Evolutionary conservation across 2,888 invertebrate species (phyloP).

Genomic region (Caenorhabditis sinica): DNA sequence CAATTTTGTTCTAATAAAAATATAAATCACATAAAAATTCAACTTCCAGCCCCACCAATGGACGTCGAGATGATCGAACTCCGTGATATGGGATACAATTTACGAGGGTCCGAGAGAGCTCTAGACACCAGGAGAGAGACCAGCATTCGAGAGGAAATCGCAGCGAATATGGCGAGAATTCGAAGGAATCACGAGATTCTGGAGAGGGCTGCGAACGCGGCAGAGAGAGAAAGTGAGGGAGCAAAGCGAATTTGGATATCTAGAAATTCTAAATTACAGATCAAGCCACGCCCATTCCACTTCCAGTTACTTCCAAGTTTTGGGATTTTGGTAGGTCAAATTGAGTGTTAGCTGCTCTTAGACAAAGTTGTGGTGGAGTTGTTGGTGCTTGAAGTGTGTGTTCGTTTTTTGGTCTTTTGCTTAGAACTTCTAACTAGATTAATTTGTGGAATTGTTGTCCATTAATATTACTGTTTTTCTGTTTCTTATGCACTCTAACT

Average conservation of each 20-base stretch:
- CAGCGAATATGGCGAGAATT: constrained; percentile 12
- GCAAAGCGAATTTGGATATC: neutral
- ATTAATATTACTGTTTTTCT: neutral
- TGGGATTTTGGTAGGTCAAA: constrained; percentile 50
- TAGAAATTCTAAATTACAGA: constrained; percentile 4
- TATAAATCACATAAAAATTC: constrained; percentile 9
- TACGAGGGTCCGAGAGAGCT: constrained; percentile 55
- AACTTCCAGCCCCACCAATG: constrained; percentile 28
- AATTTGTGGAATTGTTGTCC: neutral
- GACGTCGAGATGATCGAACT: constrained; percentile 71
- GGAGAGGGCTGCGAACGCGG: neutral
- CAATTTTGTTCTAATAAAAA: no score
- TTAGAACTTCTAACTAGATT: neutral
- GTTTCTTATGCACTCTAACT: neutral
- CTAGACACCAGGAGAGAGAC: constrained; percentile 22
- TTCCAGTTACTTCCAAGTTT: constrained; percentile 42
- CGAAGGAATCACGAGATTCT: constrained; percentile 8
- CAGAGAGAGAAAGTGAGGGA: constrained; percentile 33
- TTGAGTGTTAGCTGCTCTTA: neutral
- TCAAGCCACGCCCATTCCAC: constrained; percentile 45
- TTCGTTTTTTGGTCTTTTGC: neutral
- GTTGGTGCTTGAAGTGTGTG: neutral
- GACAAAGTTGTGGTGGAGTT: neutral
- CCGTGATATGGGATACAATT: constrained; percentile 62
- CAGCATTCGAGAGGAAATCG: constrained; percentile 21